A percentile compares a stretch with the other conserved stretches of the same genome.
phyloP scores from a whole-genome alignment of 2,113 vertebrate species.

The Galemys pyrenaicus region DNA sequence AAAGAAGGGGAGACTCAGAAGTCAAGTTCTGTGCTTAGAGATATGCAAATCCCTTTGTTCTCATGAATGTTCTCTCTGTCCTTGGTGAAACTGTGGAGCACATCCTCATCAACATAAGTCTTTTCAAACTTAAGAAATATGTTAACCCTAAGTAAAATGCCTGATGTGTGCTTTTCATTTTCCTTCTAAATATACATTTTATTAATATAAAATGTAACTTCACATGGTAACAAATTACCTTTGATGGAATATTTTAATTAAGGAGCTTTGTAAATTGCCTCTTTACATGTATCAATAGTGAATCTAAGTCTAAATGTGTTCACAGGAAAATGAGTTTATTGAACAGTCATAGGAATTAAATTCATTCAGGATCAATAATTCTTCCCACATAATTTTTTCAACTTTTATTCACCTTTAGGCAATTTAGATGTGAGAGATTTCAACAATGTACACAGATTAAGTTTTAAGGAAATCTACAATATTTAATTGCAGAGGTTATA shows the following conservation, averaged over 20 bases:
- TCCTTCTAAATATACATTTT: neutral
- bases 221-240: neutral
- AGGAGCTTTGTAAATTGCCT: slow-evolving; percentile 4
- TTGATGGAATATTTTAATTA: slow-evolving; percentile 68
- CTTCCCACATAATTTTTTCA: neutral
- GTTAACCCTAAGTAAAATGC: neutral
- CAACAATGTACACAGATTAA: neutral
- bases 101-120: neutral
- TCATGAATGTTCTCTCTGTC: too few species aligned
- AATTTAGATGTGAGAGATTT: slow-evolving; percentile 31
- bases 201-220: slow-evolving; percentile 58
- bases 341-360: slow-evolving; percentile 24
- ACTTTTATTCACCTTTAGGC: slow-evolving; percentile 12
- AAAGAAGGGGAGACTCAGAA: neutral
- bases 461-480: neutral
- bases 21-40: neutral
- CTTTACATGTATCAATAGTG: slow-evolving; percentile 5
- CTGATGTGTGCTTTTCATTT: slow-evolving; percentile 23
- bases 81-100: neutral
- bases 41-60: too few species aligned
- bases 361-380: slow-evolving; percentile 52
- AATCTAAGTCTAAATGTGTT: slow-evolving; percentile 43
- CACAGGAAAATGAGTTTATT: slow-evolving; percentile 1
- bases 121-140: slow-evolving; percentile 23
- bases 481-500: neutral